These are phyloP conservation scores for Heterodera filipjevi DNA, from an alignment of 2,888 invertebrate genomes.

Conservation along the genomic window DNA sequence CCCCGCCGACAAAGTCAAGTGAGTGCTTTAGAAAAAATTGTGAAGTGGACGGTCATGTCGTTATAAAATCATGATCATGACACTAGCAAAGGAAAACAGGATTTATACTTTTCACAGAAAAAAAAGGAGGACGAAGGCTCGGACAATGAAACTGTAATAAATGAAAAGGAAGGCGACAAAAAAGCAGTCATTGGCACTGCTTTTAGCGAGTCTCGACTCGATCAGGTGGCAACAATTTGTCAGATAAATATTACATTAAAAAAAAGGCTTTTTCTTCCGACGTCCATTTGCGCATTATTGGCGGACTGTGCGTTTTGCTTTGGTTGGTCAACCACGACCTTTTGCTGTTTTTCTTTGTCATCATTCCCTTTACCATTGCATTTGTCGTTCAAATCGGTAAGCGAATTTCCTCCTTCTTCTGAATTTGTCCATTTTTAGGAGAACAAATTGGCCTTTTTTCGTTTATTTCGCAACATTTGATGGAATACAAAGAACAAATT, in stretches of 20 bases:
- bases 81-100: not conserved
- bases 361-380: slow-evolving; percentile 54
- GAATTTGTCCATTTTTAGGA: slow-evolving; percentile 38
- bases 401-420: slow-evolving; percentile 24
- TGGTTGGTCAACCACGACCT: slow-evolving; percentile 59
- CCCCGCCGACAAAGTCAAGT: slow-evolving; percentile 27
- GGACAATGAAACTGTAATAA: not conserved
- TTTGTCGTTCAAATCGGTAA: slow-evolving; percentile 39
- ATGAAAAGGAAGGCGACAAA: not conserved
- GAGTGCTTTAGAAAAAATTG: slow-evolving; percentile 1
- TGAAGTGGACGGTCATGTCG: slow-evolving; percentile 26
- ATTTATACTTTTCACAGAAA: too few relatives aligned
- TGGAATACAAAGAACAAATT: slow-evolving; percentile 43
- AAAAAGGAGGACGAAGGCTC: slow-evolving; percentile 4
- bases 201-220: slow-evolving; percentile 11
- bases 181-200: not conserved
- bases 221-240: not conserved
- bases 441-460: slow-evolving; percentile 49
- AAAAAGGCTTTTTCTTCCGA: slow-evolving; percentile 41
- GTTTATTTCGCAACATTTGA: slow-evolving; percentile 27
- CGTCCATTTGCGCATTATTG: slow-evolving; percentile 44
- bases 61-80: too few relatives aligned
- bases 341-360: slow-evolving; percentile 49
- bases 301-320: slow-evolving; percentile 52
- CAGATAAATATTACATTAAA: not conserved